These are phyloP conservation scores for Choloepus hoffmanni DNA, from an alignment of 2,113 vertebrate species.

Conservation along the genomic window DNA sequence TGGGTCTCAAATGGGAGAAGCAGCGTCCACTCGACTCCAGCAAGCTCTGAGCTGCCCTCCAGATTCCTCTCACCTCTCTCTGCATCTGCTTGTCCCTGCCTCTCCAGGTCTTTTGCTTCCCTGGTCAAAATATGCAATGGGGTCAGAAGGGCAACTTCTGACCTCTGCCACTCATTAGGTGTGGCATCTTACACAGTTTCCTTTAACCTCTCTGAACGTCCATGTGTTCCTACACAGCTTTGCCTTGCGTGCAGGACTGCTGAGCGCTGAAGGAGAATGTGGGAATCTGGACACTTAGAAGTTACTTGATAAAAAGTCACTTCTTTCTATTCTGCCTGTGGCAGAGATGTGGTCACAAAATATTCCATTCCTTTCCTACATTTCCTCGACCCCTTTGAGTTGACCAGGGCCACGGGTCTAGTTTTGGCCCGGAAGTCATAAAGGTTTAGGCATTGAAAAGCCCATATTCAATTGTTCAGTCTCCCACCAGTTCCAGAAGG, in stretches of 20 bases:
- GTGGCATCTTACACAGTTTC: not conserved
- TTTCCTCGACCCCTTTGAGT: not conserved
- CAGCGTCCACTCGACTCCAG: not conserved
- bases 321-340: not conserved
- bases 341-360: not conserved
- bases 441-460: not conserved
- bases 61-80: not conserved
- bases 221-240: rapidly evolving
- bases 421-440: not conserved
- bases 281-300: not conserved
- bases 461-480: not conserved
- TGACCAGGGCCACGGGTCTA: not conserved
- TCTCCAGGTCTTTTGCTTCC: not conserved
- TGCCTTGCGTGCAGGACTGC: not conserved
- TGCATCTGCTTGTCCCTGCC: not conserved
- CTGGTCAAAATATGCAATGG: not conserved
- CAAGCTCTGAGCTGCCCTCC: not conserved
- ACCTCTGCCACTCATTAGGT: not conserved
- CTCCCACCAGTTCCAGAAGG: not conserved
- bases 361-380: not conserved
- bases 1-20: not conserved
- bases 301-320: not conserved
- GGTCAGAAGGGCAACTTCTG: not conserved
- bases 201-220: not conserved
- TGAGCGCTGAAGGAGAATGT: not conserved